Percentiles rank a stretch among this genome's conserved stretches.
Evolutionary conservation across 1,140 invertebrate genomes (phyloP).

Genomic region (Drosophila azteca): DNA sequence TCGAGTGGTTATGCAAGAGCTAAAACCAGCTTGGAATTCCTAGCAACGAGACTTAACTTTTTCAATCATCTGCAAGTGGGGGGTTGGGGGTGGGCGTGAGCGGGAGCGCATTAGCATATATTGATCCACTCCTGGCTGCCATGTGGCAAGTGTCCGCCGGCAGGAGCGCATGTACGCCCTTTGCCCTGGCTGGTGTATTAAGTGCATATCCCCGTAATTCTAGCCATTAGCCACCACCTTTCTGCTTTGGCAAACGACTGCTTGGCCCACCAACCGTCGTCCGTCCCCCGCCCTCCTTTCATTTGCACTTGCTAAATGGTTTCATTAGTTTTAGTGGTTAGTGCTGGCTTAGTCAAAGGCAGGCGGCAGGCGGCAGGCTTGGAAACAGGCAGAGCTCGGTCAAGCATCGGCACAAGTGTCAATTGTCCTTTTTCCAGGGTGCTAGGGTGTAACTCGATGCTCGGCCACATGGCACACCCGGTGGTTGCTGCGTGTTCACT

Average conservation of each 20-base stretch:
- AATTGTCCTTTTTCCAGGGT: conserved; percentile 51
- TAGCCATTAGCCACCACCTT: conserved; percentile 45
- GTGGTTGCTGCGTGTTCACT: conserved; percentile 8
- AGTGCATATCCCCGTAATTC: conserved; percentile 61
- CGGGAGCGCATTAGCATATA: conserved; percentile 62
- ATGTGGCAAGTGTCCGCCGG: conserved; percentile 1
- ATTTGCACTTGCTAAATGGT: conserved; percentile 71
- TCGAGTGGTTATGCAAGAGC: neutral
- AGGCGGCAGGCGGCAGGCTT: too few species aligned
- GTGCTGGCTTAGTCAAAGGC: conserved; percentile 8
- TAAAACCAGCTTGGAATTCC: neutral
- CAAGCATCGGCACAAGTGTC: conserved; percentile 69
- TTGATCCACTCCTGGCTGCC: conserved; percentile 47
- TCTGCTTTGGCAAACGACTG: conserved; percentile 22
- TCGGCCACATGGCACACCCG: conserved; percentile 39
- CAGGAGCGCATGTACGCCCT: neutral
- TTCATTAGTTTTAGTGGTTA: conserved; percentile 81
- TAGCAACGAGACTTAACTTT: conserved; percentile 4
- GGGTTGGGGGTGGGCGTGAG: neutral
- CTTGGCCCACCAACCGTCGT: neutral
- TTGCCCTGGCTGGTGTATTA: conserved; percentile 7
- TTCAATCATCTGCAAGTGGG: conserved; percentile 16
- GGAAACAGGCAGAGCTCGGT: conserved; percentile 40
- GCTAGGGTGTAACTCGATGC: conserved; percentile 55
- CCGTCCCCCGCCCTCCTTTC: neutral